These are phyloP conservation scores for Erpornis zantholeuca DNA, from an alignment of 2,113 vertebrate genomes.

Conservation along the genomic window DNA sequence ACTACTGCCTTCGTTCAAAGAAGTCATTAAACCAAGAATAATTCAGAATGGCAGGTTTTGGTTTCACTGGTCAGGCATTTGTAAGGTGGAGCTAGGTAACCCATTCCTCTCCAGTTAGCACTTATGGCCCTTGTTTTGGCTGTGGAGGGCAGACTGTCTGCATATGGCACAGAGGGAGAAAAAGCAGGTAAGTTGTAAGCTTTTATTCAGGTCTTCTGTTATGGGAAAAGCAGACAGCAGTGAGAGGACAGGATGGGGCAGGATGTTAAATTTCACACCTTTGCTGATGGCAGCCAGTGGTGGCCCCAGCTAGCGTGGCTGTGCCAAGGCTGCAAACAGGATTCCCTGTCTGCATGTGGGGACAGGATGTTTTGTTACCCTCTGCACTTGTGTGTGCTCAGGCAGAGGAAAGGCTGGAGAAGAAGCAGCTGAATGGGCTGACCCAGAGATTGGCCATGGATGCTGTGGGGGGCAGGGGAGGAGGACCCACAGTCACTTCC, in stretches of 20 bases:
- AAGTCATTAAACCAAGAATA: neutral
- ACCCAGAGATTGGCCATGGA: neutral
- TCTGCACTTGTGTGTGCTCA: rapidly evolving
- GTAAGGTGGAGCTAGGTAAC: neutral
- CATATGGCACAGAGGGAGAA: neutral
- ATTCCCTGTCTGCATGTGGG: neutral
- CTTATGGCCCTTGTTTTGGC: neutral
- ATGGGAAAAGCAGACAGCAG: neutral
- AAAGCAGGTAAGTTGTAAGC: neutral
- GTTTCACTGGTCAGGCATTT: neutral
- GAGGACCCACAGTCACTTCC: neutral
- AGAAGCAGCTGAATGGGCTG: neutral
- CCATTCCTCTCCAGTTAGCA: neutral
- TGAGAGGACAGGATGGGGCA: neutral
- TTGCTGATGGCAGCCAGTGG: rapidly evolving
- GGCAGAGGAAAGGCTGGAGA: neutral
- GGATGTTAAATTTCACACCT: neutral
- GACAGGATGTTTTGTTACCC: rapidly evolving
- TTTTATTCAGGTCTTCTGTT: neutral
- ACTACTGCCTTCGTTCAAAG: neutral
- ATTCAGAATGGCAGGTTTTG: neutral
- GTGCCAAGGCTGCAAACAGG: neutral
- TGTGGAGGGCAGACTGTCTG: neutral
- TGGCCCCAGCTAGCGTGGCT: rapidly evolving
- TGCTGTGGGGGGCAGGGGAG: neutral